Base-by-base conservation (phyloP, 2,797 vertebrate species). In the Pangasius sanitwongsei region DNA sequence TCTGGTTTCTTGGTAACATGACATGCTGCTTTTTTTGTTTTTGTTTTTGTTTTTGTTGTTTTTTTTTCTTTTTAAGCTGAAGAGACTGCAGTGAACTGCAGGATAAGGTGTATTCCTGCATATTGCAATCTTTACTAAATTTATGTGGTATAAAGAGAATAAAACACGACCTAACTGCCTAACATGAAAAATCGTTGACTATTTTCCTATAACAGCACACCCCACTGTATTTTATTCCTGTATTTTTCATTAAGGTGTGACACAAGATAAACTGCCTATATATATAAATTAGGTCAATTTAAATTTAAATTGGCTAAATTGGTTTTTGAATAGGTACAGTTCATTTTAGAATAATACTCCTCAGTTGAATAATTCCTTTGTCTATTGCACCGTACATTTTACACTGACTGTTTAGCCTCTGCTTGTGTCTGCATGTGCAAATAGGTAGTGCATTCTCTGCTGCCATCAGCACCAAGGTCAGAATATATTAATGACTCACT, bases 381-480 rank as follows among this genome's bases (percentile, higher is more conserved):
- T 11, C 15, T 63, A 77, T 20, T 65, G 57, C 57, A 74, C 37
- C 12, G 37, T 48, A 77, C 48, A 34, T 69, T 83, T 57, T 44
- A 25, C 63, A 69, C 1, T 67, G 16, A 55, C 70, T 77, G 44
- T 78, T 25, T 77, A 67, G 50, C 6, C 41, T 86, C 18, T 81
- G 86, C 44, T 82, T 48, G 16, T 65, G 34, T 74, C 2, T 84
- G 70, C 85, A 86, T 91, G 90, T 90, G 65, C 12, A 72, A 72
- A 77, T 85, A 86, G 75, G 69, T 86, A 87, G 87, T 83, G 87
- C 23, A 61, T 83, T 90, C 72, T 91, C 83, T 89, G 86, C 86
- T 87, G 81, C 78, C 88, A 89, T 92, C 91, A 91, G 90, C 92
- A 93, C 81, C 90, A 90, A 89, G 89, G 90, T 91, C 89, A 90